Base-by-base conservation (phyloP, 2,797 vertebrate species). In the Phaenicophaeus curvirostris region DNA sequence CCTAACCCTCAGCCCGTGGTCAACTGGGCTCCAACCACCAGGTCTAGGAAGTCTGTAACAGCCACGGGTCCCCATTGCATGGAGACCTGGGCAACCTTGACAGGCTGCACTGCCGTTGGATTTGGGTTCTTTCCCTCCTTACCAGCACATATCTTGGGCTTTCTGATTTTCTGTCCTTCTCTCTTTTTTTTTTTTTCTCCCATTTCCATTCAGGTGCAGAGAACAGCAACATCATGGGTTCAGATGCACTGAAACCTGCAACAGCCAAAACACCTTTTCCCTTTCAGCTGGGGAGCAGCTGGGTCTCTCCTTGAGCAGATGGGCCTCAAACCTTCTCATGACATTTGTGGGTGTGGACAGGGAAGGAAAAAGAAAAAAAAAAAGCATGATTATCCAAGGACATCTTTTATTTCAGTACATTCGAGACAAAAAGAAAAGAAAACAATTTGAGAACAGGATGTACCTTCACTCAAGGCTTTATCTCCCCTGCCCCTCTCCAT, bases 331-430 rank as follows among this genome's bases (percentile, higher is more conserved):
- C n/a, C 72, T 20, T 6, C 85, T 93, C 90, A 20, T 6, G 37
- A 77, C 65, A 73, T 88, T 91, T 54, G 63, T 72, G 51, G 74
- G 61, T 23, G 54, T 33, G 31, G 78, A 54, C 10, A 42, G 59
- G 57, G 76, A 61, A 55, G 66, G 67, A 71, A 93, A 91, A 84
- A 94, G 35, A 69, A 95, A 75, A 74, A 66, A 51, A 85, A 83
- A 90, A 85, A 48, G 61, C 59, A 1, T 85, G 77, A 82, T 96
- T 97, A 96, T 94, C 97, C 95, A 97, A 96, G 97, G 91, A 88
- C 61, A 92, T 91, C 79, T 97, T 97, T 97, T 97, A 97, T 97
- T 98, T 96, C 75, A 93, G 93, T 91, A 96, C 85, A 96, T 96
- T 97, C 86, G 87, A 95, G 96, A 97, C 96, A 93, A 95, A 94